Base-by-base conservation (phyloP, 1,140 invertebrate species). In the Danaus plexippus region DNA sequence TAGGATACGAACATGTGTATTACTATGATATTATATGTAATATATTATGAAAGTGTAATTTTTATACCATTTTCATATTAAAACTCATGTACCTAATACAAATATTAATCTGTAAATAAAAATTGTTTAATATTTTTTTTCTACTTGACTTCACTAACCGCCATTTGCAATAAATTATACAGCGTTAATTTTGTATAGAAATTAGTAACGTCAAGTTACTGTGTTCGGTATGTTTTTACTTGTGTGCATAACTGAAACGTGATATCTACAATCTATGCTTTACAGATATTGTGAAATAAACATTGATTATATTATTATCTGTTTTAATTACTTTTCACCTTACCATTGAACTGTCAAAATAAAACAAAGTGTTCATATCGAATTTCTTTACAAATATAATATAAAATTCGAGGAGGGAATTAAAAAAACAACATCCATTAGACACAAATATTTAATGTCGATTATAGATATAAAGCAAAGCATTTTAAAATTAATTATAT, bases 261-360 rank as follows among this genome's bases (percentile, higher is more conserved):
- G 84, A 87, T 87, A 87, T 87, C 79, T 87, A 84, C 81, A 85
- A 87, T 84, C 76, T 81, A 84, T 87, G 81, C 81, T 87, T 87
- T 87, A 85, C 79, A 79, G 71, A 84, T 77, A 87, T 77, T 81
- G 81, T 87, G 74, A 87, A 75, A 87, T 83, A 86, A 85, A 85
- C 70, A 77, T 75, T 81, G 73, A 82, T 76, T 79, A 86, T 75
- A 80, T 77, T 71, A 57, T 47, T 57, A 61, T 67, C 63, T 51
- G 11, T 61, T 65, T 66, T 52, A 51, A 52, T 71, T 62, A 32
- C 22, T 32, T 6, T 32, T 6, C 22, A 32, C 22, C 22, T 32
- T 32, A 32, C 2, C 22, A 32, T 32, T 32, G 22, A 32, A 32
- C 22, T 32, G 22, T 32, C 22, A 32, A 32, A 32, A 32, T 32